Evolutionary conservation across 1,140 invertebrate species (phyloP).

Genomic region (Diabrotica undecimpunctata): DNA sequence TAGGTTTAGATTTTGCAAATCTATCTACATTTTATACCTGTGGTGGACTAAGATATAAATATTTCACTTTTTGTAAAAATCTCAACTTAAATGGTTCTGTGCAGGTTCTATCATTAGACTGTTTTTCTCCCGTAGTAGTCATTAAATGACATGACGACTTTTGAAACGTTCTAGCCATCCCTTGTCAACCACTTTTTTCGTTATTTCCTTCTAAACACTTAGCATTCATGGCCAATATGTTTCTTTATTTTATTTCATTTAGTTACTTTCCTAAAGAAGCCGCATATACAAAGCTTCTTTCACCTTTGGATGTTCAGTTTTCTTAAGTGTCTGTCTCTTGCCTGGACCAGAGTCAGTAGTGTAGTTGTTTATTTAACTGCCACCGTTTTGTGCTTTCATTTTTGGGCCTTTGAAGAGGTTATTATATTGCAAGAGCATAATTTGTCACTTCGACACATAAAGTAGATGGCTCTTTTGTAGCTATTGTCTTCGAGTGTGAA

Average conservation of each 20-base stretch:
- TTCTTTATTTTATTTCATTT: slow-evolving; percentile 37
- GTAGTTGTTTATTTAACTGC: slow-evolving; percentile 42
- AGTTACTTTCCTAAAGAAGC: slow-evolving; percentile 43
- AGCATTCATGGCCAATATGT: slow-evolving; percentile 42
- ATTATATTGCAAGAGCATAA: too few relatives aligned
- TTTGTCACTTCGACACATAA: too few relatives aligned
- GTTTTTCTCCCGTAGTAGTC: slow-evolving; percentile 25
- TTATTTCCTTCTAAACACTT: slow-evolving; percentile 42
- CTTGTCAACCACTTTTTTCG: slow-evolving; percentile 42
- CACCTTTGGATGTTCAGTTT: slow-evolving; percentile 39
- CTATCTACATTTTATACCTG: slow-evolving; percentile 48
- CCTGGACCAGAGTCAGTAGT: slow-evolving; percentile 38
- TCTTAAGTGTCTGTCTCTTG: slow-evolving; percentile 41
- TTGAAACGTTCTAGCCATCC: slow-evolving; percentile 21
- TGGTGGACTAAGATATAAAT: too few relatives aligned
- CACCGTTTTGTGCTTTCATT: slow-evolving; percentile 42
- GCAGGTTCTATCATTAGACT: slow-evolving; percentile 22
- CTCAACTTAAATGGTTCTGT: slow-evolving; percentile 26
- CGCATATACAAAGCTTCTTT: slow-evolving; percentile 36
- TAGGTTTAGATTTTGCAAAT: slow-evolving; percentile 46
- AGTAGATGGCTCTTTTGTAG: too few relatives aligned
- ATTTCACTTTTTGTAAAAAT: too few relatives aligned
- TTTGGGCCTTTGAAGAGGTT: slow-evolving; percentile 37
- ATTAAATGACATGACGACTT: slow-evolving; percentile 18
- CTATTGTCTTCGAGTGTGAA: too few relatives aligned